Percentiles rank a stretch among this genome's conserved stretches.
Evolutionary conservation across 1,140 invertebrate genomes (phyloP).

Genomic region (Bilobella aurantiaca): DNA sequence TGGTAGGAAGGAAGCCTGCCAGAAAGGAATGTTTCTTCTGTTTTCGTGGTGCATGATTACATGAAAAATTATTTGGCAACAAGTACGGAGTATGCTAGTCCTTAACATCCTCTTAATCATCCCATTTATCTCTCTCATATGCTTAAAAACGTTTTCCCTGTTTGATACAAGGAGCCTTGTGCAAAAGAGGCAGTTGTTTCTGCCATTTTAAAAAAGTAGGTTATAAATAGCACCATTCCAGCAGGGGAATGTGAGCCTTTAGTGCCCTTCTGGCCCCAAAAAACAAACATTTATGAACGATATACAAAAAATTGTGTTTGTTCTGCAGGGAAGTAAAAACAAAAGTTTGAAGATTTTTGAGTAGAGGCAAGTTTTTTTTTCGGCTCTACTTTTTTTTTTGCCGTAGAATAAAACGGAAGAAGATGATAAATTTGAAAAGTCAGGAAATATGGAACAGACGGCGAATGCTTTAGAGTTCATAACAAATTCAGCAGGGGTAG

Average conservation of each 20-base stretch:
- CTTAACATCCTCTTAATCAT: too few species aligned
- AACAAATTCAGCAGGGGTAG: background rate
- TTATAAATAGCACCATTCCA: background rate
- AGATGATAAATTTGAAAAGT: slow-evolving; percentile 20
- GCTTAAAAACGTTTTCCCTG: too few species aligned
- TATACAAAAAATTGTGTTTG: too few species aligned
- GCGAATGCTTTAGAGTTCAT: background rate
- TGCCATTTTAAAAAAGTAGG: background rate
- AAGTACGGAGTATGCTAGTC: too few species aligned
- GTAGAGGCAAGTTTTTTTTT: background rate
- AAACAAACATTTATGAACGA: too few species aligned
- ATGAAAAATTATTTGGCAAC: too few species aligned
- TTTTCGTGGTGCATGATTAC: too few species aligned
- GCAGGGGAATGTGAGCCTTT: too few species aligned
- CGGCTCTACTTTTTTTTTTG: background rate
- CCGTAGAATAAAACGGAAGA: background rate
- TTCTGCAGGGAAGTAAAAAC: background rate
- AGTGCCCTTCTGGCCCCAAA: too few species aligned
- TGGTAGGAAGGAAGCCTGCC: too few species aligned
- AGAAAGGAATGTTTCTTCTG: too few species aligned
- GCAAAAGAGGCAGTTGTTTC: background rate
- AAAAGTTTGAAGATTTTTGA: background rate
- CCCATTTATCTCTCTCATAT: too few species aligned
- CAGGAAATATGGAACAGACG: background rate
- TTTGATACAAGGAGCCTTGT: background rate